Conservation (phyloP, 2,113 vertebrate genomes). For the Lipophrys pholis region DNA sequence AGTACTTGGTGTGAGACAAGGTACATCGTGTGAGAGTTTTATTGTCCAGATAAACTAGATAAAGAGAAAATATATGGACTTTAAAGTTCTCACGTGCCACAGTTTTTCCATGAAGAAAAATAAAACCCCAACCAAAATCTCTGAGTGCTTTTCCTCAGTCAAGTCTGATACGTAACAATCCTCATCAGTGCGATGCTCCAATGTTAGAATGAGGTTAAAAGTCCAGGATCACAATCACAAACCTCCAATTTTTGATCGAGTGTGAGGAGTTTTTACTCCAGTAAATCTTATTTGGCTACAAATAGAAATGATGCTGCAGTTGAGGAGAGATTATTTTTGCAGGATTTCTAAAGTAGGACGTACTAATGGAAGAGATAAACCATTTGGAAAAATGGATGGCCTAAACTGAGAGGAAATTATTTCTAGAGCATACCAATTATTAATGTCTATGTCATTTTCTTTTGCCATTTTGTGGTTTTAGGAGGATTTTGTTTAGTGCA, state of each 20-base stretch:
- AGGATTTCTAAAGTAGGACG: neutral
- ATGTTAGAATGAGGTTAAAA: constrained; percentile 1
- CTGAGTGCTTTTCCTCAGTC: too few relatives aligned
- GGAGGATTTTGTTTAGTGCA: neutral
- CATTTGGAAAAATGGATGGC: neutral
- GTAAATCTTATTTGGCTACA: too few relatives aligned
- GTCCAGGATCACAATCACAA: neutral
- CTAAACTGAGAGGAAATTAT: neutral
- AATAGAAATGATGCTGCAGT: too few relatives aligned
- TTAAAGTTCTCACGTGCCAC: neutral
- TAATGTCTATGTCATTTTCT: neutral
- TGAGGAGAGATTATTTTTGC: neutral
- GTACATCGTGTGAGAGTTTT: too few relatives aligned
- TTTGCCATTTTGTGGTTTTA: neutral
- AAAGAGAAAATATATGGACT: too few relatives aligned
- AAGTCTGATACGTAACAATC: neutral
- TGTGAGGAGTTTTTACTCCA: neutral
- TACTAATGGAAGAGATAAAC: neutral
- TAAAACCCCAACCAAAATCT: too few relatives aligned
- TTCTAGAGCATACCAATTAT: neutral
- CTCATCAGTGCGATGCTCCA: neutral
- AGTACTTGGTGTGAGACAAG: too few relatives aligned
- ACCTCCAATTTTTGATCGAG: neutral
- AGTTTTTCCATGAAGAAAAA: neutral
- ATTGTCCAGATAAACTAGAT: neutral